phyloP scores from a whole-genome alignment of 2,888 invertebrate species.

The Dynastes maya region DNA sequence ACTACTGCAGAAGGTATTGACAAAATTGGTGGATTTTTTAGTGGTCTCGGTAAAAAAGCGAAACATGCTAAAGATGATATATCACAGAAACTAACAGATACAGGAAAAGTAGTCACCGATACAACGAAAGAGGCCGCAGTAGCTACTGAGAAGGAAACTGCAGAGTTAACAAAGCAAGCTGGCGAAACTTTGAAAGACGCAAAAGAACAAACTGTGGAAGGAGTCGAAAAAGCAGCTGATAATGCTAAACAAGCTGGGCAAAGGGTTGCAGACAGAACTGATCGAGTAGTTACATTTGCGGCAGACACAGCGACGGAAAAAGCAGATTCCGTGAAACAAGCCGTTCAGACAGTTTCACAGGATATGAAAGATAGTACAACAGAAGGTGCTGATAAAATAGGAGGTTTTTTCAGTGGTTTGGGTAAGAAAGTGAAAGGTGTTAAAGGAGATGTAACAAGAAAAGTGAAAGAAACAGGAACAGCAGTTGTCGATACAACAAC shows the following conservation, averaged over 20 bases:
- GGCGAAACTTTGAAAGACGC: constrained; percentile 46
- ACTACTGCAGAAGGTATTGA: constrained; percentile 47
- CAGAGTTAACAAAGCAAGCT: constrained; percentile 36
- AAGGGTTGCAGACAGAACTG: not conserved
- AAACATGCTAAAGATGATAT: constrained; percentile 48
- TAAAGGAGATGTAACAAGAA: constrained; percentile 35
- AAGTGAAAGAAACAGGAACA: not conserved
- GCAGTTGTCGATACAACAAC: no score
- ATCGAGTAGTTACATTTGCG: not conserved
- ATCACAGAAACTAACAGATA: not conserved
- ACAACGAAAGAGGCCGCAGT: not conserved
- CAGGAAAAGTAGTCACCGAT: not conserved
- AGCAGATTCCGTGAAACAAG: not conserved
- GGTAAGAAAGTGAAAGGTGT: constrained; percentile 51
- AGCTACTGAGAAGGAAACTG: constrained; percentile 6
- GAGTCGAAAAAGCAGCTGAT: not conserved
- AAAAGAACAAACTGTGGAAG: constrained; percentile 39
- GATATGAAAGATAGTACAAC: constrained; percentile 24
- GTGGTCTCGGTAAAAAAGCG: constrained; percentile 16
- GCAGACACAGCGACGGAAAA: not conserved
- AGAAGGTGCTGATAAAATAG: constrained; percentile 39
- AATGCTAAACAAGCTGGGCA: constrained; percentile 33
- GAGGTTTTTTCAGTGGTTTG: constrained; percentile 22
- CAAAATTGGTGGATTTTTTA: constrained; percentile 48
- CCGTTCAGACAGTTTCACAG: not conserved